These are phyloP conservation scores for Daboia siamensis DNA, from an alignment of 2,113 vertebrate genomes.

Conservation along the genomic window DNA sequence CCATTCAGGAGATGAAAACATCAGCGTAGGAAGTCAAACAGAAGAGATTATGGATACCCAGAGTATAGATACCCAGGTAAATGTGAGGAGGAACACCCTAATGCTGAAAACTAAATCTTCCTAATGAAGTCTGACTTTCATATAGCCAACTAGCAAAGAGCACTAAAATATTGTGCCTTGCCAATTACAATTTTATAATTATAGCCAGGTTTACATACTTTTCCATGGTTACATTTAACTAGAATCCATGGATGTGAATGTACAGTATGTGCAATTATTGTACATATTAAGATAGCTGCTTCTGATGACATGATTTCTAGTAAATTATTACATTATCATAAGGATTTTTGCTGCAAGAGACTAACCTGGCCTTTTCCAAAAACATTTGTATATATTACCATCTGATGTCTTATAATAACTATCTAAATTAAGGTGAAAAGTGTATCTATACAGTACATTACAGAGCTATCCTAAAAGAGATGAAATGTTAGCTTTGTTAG, in stretches of 20 bases:
- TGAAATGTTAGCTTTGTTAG: neutral
- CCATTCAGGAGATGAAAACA: slow-evolving; percentile 45
- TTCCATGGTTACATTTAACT: neutral
- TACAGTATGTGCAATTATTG: neutral
- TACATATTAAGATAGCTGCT: neutral
- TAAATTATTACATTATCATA: neutral
- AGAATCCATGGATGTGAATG: neutral
- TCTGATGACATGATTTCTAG: neutral
- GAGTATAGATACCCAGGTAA: slow-evolving; percentile 52
- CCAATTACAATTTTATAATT: neutral
- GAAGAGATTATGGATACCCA: neutral
- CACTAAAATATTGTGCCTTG: neutral
- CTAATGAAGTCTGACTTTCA: neutral
- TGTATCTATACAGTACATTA: neutral
- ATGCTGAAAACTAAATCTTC: neutral
- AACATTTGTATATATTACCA: neutral
- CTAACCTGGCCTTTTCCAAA: neutral
- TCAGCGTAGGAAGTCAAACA: slow-evolving; percentile 32
- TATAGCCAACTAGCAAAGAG: neutral
- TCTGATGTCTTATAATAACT: neutral
- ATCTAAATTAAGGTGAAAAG: neutral
- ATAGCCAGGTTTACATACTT: neutral
- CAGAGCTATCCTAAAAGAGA: neutral
- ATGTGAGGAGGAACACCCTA: neutral
- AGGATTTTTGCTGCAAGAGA: neutral